These are phyloP conservation scores for Upupa epops DNA, from an alignment of 2,113 vertebrate species.

Conservation along the genomic window DNA sequence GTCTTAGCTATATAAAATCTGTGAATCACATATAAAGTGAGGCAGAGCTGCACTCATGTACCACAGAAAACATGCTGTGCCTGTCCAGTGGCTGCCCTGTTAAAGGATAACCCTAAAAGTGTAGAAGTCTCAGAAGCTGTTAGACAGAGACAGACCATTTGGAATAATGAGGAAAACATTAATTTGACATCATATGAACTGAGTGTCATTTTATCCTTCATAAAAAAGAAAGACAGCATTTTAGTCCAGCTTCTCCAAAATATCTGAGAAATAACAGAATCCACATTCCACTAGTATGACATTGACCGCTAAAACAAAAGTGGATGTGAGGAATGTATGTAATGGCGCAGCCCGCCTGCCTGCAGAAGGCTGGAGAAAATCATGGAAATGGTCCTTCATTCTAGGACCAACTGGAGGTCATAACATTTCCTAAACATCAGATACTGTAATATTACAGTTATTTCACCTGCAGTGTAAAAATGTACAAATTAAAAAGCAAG, in stretches of 20 bases:
- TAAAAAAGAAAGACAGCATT: background rate
- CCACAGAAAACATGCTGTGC: background rate
- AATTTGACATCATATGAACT: background rate
- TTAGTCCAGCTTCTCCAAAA: background rate
- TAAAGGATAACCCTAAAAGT: background rate
- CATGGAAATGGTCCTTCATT: background rate
- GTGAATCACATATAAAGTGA: background rate
- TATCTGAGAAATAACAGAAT: slow-evolving; percentile 8
- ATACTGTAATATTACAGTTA: background rate
- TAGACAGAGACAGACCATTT: background rate
- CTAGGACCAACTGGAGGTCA: background rate
- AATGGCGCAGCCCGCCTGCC: background rate
- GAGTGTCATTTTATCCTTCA: background rate
- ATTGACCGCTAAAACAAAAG: background rate
- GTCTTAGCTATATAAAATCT: background rate
- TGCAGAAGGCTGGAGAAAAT: background rate
- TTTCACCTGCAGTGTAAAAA: background rate
- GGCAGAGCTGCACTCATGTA: background rate
- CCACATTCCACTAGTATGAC: slow-evolving; percentile 12
- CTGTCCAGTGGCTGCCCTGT: background rate
- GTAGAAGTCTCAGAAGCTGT: background rate
- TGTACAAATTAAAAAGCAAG: background rate
- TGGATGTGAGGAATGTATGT: background rate
- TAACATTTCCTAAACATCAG: background rate
- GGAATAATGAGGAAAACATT: background rate